Percentiles rank a stretch among this genome's conserved stretches.
These are phyloP conservation scores for Yoshiicerus persimilis DNA, from an alignment of 1,140 invertebrate genomes.

Conservation along the genomic window DNA sequence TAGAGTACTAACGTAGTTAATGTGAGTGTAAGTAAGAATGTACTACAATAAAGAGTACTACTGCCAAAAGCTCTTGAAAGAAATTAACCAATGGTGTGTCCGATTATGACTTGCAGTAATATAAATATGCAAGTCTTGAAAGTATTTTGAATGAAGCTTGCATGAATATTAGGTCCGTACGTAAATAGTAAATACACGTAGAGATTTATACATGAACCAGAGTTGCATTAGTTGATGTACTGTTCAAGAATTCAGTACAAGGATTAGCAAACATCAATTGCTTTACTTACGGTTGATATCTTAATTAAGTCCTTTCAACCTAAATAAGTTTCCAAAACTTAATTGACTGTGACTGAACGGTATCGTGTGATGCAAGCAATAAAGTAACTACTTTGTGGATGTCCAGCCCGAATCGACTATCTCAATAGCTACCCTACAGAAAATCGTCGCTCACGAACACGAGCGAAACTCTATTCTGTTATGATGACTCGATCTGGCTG, in stretches of 20 bases:
- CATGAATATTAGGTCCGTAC: neutral
- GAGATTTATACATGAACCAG: neutral
- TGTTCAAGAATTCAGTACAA: conserved; percentile 5
- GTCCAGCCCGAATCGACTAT: neutral
- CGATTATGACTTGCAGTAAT: conserved; percentile 8
- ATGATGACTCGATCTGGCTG: neutral
- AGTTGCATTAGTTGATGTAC: neutral
- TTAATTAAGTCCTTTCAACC: conserved; percentile 20
- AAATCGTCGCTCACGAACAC: conserved; percentile 30
- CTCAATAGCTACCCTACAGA: conserved; percentile 5
- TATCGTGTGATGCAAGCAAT: conserved; percentile 11
- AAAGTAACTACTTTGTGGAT: neutral
- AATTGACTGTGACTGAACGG: conserved; percentile 21
- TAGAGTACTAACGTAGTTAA: neutral
- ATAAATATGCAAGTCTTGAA: conserved; percentile 4
- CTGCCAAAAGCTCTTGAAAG: neutral
- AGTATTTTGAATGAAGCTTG: neutral
- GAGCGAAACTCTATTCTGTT: conserved; percentile 8
- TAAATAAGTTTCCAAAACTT: conserved; percentile 22
- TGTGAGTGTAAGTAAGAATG: neutral
- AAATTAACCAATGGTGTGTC: neutral
- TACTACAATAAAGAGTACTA: neutral
- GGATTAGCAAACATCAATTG: conserved; percentile 20
- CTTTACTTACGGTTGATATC: conserved; percentile 16
- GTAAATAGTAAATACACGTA: neutral